Evolutionary conservation across 2,113 vertebrate species (phyloP).

Genomic region (Corythornis madagascariensis): DNA sequence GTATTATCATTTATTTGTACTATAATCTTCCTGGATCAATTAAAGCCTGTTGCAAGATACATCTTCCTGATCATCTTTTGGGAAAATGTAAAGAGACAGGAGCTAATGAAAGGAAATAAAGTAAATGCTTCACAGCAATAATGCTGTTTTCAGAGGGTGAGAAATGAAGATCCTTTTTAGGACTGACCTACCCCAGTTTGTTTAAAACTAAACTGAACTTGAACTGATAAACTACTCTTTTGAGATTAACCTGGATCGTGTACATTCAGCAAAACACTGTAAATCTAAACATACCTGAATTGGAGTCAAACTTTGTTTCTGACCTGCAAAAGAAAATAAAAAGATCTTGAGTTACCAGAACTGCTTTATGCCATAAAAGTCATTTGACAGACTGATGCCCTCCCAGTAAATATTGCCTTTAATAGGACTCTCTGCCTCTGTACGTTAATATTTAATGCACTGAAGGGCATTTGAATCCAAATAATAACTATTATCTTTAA

Average conservation of each 20-base stretch:
- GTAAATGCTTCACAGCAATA: slow-evolving; percentile 40
- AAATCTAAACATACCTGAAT: slow-evolving; percentile 90
- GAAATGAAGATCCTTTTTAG: slow-evolving; percentile 67
- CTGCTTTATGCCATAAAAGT: slow-evolving; percentile 35
- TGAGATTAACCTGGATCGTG: slow-evolving; percentile 73
- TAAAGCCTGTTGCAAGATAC: slow-evolving; percentile 47
- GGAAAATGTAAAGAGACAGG: slow-evolving; percentile 42
- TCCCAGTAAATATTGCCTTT: neutral
- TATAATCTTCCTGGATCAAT: slow-evolving; percentile 16
- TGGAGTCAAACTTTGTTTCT: slow-evolving; percentile 94
- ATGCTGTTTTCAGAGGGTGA: slow-evolving; percentile 48
- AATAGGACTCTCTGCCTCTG: neutral
- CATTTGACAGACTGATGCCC: neutral
- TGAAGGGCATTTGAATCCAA: neutral
- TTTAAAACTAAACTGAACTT: slow-evolving; percentile 76
- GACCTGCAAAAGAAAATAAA: slow-evolving; percentile 83
- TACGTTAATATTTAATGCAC: neutral
- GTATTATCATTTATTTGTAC: slow-evolving; percentile 45
- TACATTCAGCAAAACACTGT: slow-evolving; percentile 70
- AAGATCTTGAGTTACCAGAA: slow-evolving; percentile 52
- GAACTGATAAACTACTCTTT: slow-evolving; percentile 74
- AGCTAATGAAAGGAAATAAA: slow-evolving; percentile 52
- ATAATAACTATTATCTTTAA: neutral
- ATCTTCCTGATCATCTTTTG: slow-evolving; percentile 60
- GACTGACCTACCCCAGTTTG: slow-evolving; percentile 69